These are phyloP conservation scores for Euura lappo DNA, from an alignment of 1,140 invertebrate genomes.

Conservation along the genomic window DNA sequence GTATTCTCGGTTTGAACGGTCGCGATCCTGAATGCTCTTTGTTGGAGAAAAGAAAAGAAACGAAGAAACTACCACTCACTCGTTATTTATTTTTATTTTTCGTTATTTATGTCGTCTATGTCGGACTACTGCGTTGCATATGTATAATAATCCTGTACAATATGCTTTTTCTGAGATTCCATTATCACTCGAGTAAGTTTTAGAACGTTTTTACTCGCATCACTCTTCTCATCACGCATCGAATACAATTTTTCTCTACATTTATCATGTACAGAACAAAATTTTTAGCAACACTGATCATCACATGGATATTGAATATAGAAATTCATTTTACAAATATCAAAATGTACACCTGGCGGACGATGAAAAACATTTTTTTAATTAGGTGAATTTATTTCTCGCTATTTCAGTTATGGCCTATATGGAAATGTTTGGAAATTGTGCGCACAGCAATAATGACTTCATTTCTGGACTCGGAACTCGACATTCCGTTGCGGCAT, in stretches of 20 bases:
- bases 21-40: background rate
- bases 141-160: conserved; percentile 11
- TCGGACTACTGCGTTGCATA: background rate
- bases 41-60: background rate
- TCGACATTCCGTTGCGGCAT: conserved; percentile 82
- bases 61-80: too few species aligned
- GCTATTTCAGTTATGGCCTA: conserved; percentile 86
- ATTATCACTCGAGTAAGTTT: conserved; percentile 43
- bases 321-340: background rate
- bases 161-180: conserved; percentile 33
- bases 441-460: conserved; percentile 78
- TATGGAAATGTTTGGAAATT: conserved; percentile 94
- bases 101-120: background rate
- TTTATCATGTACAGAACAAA: background rate
- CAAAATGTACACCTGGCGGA: too few species aligned
- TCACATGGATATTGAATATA: background rate
- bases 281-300: conserved; percentile 1
- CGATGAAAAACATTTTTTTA: too few species aligned
- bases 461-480: conserved; percentile 67
- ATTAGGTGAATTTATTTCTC: conserved; percentile 16
- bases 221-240: background rate
- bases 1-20: conserved; percentile 20
- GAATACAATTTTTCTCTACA: background rate
- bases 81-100: too few species aligned
- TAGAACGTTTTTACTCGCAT: background rate